Base-by-base conservation (phyloP, 35 echinoderm and acorn worm genomes). In the Ophioderma brevispina region DNA sequence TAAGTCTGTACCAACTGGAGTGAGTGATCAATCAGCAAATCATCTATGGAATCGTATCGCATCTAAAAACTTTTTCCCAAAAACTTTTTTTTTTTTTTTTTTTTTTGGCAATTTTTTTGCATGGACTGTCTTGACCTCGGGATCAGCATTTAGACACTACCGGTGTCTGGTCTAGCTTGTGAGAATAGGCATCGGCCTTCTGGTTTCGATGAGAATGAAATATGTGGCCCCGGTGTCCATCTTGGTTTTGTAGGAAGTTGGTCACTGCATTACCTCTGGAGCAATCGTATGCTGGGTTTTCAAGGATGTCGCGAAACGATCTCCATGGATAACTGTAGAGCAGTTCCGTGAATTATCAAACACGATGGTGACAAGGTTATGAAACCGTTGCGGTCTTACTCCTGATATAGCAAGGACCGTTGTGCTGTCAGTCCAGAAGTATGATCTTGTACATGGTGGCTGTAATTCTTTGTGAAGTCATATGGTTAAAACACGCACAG, bases 401-500 rank as follows among this genome's bases (percentile, higher is more conserved):
- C 6, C 32, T 43, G 63, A 95, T 87, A 75, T 95, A 95, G 33
- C 82, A 15, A 95, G 64, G 21, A 95, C 89, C 36, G 84, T 95
- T n/a, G 84, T 87, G 33, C 89, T 95, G 32, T 92, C 78, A 13
- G 89, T 88, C 84, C 89, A 91, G 55, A 92, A 87, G 19, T 76
- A 3, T 4, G 92, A 40, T 86, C n/a, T 13, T n/a, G 31, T 11
- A 91, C 36, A n/a, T 5, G 35, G 55, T 34, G 59, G 33, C 0
- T 94, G 82, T n/a, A 87, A 31, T 46, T 94, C 81, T 43, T 39
- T 76, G 19, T 32, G 42, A 0, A 92, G n/a, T 5, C 55, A 91
- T 76, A 0, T 34, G 28, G 78, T 92, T 80, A 33, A 84, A n/a
- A n/a, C 0, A 37, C 77, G 93, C 0, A 90, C 87, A 35, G 94